Base-by-base conservation (phyloP, 2,888 invertebrate genomes). In the Lepidocyrtoides sp. region DNA sequence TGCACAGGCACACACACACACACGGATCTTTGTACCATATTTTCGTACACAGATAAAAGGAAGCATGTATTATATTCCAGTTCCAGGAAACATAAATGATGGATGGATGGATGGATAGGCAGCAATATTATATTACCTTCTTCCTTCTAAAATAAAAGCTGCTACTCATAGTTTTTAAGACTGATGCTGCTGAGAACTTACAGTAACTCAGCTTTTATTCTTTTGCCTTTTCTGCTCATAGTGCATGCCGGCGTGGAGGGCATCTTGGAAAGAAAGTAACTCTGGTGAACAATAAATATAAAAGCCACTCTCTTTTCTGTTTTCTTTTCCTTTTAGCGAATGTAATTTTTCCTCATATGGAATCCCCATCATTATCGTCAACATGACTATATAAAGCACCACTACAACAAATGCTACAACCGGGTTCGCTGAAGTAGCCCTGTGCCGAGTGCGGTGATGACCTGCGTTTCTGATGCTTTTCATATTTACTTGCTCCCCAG, bases 291-390 rank as follows among this genome's bases (percentile, higher is more conserved):
- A 32, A 32, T 66, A 66, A 66, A n/a, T n/a, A 66, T 66, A 66
- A 66, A 66, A 60, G 10, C 29, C 66, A 60, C 26, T 41, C 75
- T 75, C 75, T 23, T 75, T 26, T 1, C 26, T 81, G 20, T 81
- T 8, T 60, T 20, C 41, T 51, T 36, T 41, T 20, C 0, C 79
- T 32, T 51, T 20, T 32, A 20, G 12, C 23, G 60, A 12, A 17
- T 60, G 20, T 14, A 66, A n/a, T 63, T 12, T 66, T 79, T 81
- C 60, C 81, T 60, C 81, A 81, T 81, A 81, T 81, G 60, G 60
- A 26, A 66, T 32, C 32, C 14, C 12, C 66, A 2, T 66, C 66
- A 32, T 66, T 66, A 66, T 66, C 32, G 32, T 66, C 17, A 66
- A 32, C 32, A 63, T 32, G n/a, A n/a, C 32, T 32, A n/a, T n/a